Evolutionary conservation across 2,113 vertebrate species (phyloP).

Genomic region (Struthio camelus): DNA sequence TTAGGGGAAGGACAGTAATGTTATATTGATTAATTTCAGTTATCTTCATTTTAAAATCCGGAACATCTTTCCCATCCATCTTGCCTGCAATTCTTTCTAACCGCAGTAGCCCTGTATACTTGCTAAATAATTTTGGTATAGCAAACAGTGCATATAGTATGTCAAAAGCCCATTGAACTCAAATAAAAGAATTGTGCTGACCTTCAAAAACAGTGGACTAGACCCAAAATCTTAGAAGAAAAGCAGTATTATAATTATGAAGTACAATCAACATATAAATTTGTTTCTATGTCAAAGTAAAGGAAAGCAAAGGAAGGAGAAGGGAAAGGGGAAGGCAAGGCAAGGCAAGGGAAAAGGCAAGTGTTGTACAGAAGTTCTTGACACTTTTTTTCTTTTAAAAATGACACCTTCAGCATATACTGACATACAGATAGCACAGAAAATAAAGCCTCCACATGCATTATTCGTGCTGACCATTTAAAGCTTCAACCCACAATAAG

Average conservation of each 20-base stretch:
- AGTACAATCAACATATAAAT: not conserved
- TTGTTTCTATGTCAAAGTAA: not conserved
- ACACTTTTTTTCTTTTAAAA: slow-evolving; percentile 13
- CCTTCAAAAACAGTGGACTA: not conserved
- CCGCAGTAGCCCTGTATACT: not conserved
- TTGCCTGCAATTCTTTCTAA: not conserved
- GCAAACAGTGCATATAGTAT: not conserved
- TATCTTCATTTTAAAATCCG: not conserved
- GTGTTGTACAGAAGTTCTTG: not conserved
- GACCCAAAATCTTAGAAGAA: not conserved
- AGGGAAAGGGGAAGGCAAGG: too few relatives aligned
- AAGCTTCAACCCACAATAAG: slow-evolving; percentile 49
- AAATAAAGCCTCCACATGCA: slow-evolving; percentile 23
- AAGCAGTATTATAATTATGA: not conserved
- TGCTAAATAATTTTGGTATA: not conserved
- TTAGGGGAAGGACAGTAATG: not conserved
- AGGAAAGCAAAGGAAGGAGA: too few relatives aligned
- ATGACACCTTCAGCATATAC: slow-evolving; percentile 27
- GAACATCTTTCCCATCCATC: not conserved
- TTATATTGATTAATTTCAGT: not conserved
- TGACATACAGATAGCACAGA: slow-evolving; percentile 10
- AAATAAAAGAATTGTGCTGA: not conserved
- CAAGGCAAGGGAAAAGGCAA: not conserved
- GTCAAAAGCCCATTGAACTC: not conserved
- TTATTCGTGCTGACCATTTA: slow-evolving; percentile 68